phyloP scores from a whole-genome alignment of 2,888 invertebrate species.

The Galerucella pusilla region DNA sequence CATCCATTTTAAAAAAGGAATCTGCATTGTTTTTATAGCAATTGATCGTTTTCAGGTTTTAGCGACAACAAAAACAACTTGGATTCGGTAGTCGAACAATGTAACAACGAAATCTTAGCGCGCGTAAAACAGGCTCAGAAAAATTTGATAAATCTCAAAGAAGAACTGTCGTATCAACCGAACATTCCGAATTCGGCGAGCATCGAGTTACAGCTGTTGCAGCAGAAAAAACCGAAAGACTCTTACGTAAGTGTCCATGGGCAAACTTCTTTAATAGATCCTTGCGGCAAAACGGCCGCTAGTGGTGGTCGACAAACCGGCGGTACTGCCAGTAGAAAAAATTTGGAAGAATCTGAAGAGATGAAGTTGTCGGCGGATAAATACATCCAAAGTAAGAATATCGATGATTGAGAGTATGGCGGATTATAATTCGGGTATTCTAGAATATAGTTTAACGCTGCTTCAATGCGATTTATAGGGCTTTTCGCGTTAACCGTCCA shows the following conservation, averaged over 20 bases:
- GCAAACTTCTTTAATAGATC: conserved; percentile 70
- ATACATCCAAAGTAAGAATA: conserved; percentile 35
- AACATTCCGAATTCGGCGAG: conserved; percentile 63
- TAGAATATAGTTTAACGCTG: neutral
- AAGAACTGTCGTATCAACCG: conserved; percentile 63
- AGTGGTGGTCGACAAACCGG: conserved; percentile 57
- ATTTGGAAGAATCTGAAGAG: conserved; percentile 69
- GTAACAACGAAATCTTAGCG: conserved; percentile 71
- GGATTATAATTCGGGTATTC: neutral
- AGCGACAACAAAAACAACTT: conserved; percentile 68
- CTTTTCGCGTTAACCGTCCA: too few relatives aligned
- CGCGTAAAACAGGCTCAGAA: conserved; percentile 69
- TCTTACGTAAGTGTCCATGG: conserved; percentile 68
- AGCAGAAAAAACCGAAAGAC: conserved; percentile 67
- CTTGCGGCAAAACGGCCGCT: conserved; percentile 66
- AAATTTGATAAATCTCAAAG: conserved; percentile 68
- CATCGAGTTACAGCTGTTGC: conserved; percentile 48
- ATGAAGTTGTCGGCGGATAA: conserved; percentile 64
- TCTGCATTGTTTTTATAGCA: neutral
- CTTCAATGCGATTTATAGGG: too few relatives aligned
- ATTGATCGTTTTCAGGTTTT: conserved; percentile 57
- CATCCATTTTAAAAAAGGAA: too few relatives aligned
- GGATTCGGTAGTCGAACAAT: conserved; percentile 71
- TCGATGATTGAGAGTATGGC: neutral
- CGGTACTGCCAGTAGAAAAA: conserved; percentile 52